Conservation (phyloP, 2,888 invertebrate species). For the Apeira syringaria region DNA sequence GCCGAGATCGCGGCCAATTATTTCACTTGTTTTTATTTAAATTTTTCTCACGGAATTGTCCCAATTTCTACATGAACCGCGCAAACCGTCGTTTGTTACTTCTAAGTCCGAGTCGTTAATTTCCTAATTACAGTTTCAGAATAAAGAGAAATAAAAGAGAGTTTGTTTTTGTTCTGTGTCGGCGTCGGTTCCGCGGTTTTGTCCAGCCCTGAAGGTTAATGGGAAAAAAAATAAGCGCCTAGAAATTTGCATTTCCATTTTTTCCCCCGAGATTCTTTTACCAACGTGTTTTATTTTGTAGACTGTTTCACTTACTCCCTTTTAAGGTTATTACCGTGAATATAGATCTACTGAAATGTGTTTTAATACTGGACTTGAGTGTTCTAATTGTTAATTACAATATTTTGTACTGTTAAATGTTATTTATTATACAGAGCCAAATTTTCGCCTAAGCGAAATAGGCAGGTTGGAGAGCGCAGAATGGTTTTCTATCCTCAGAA, state of each 20-base stretch:
- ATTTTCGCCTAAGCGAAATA: too few relatives aligned
- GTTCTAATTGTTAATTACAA: too few relatives aligned
- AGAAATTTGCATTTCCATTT: constrained; percentile 82
- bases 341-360: too few relatives aligned
- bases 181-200: constrained; percentile 53
- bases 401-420: too few relatives aligned
- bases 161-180: constrained; percentile 65
- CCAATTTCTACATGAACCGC: constrained; percentile 60
- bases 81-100: constrained; percentile 67
- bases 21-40: constrained; percentile 46
- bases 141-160: constrained; percentile 59
- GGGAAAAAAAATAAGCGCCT: constrained; percentile 80
- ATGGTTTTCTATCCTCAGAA: too few relatives aligned
- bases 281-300: background rate
- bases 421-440: too few relatives aligned
- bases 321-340: too few relatives aligned
- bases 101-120: constrained; percentile 74
- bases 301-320: too few relatives aligned
- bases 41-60: constrained; percentile 51
- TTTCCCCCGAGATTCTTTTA: constrained; percentile 47
- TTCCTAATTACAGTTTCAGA: constrained; percentile 75
- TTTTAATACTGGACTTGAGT: too few relatives aligned
- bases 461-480: too few relatives aligned
- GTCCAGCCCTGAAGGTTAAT: constrained; percentile 71
- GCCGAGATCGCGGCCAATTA: constrained; percentile 24